These are phyloP conservation scores for Heteropelma amictum DNA, from an alignment of 2,888 invertebrate species.

Conservation along the genomic window DNA sequence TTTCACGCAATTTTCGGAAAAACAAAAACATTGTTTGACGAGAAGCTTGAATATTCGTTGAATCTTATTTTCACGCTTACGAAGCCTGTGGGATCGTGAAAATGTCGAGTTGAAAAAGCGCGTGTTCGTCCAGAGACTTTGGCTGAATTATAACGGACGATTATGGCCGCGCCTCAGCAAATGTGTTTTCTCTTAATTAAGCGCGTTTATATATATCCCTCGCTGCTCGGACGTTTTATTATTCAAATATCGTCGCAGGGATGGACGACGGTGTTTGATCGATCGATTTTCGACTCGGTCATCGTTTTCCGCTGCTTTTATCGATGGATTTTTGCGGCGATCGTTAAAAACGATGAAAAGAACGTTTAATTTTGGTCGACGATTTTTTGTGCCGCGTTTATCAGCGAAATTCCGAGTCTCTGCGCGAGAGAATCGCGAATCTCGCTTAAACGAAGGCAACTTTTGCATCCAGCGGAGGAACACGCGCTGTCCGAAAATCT, in stretches of 20 bases:
- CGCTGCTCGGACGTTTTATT: background rate
- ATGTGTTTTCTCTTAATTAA: conserved; percentile 54
- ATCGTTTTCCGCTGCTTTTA: no score
- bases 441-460: conserved; percentile 20
- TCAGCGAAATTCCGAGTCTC: no score
- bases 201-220: conserved; percentile 15
- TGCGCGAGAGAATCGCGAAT: conserved; percentile 37
- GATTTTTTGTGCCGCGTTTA: background rate
- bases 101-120: conserved; percentile 35
- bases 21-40: no score
- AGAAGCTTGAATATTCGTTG: no score
- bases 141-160: background rate
- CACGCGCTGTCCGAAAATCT: conserved; percentile 36
- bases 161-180: conserved; percentile 46
- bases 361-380: no score
- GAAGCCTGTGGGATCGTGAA: conserved; percentile 22
- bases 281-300: no score
- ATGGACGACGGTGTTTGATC: no score
- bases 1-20: no score
- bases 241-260: conserved; percentile 26
- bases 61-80: background rate
- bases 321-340: no score
- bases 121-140: conserved; percentile 5
- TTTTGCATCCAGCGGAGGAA: conserved; percentile 40
- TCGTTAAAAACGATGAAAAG: background rate